Evolutionary conservation across 1,140 invertebrate genomes (phyloP), one percentile per base, ranked within the genome.

Genomic region (Cydia splendana): DNA sequence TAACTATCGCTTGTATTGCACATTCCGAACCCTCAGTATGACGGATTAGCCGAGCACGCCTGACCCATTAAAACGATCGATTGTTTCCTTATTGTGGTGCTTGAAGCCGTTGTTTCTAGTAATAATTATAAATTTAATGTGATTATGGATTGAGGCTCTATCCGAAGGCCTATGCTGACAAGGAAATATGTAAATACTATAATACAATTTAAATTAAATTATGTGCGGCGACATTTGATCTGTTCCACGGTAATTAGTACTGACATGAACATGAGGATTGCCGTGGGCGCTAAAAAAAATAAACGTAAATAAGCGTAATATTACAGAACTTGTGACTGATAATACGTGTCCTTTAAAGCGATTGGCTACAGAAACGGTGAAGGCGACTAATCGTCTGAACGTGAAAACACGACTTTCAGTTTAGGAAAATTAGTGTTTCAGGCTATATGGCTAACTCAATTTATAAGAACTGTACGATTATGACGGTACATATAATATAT

Each of bases 11-110:
- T 75, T 82, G 82, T 83, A 82, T 78, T 48, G 71, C 53, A 69
- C 51, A 80, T 76, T 81, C 67, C 79, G 84, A 88, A 86, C 86
- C 90, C 89, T 84, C 84, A 82, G 85, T 78, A 76, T 80, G 87
- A 85, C 84, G 90, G 90, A 91, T 92, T 91, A 92, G 83, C 86
- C 83, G 87, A 87, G 88, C 90, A 83, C 86, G 90, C 83, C 82
- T 91, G 90, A 93, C 91, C 91, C 90, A 93, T 93, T 91, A 91
- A 91, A 91, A 90, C 91, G 87, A 93, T 93, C 91, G 91, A 93
- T 93, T 92, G 90, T 93, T 93, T 93, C 90, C 90, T 91, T 90
- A 92, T 91, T 89, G 85, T 90, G 79, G 79, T 83, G 83, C 79
- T 84, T 81, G 79, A 75, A 82, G 85, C 76, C 77, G 80, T 79